Conservation (phyloP, 2,797 vertebrate species). For the Syngnathus acus region DNA sequence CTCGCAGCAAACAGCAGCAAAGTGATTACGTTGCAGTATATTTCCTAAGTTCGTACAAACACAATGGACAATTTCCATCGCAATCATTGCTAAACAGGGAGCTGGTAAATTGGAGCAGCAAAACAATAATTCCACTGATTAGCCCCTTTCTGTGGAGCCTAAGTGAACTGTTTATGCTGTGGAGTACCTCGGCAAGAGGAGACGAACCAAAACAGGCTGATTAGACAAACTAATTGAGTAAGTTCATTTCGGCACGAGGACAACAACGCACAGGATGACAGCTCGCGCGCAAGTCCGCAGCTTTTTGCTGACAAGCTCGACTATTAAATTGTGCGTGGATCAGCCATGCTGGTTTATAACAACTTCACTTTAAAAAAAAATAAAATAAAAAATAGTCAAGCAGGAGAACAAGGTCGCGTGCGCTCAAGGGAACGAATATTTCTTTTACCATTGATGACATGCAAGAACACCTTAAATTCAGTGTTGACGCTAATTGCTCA, state of each 20-base stretch:
- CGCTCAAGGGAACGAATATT: neutral
- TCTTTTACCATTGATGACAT: neutral
- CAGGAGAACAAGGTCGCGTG: neutral
- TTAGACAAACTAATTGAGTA: slow-evolving; percentile 99
- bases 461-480: neutral
- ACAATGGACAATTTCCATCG: slow-evolving; percentile 92
- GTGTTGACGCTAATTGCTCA: neutral
- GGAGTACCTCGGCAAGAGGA: slow-evolving; percentile 99
- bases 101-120: slow-evolving; percentile 99
- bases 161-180: slow-evolving; percentile 99
- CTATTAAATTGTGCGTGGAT: slow-evolving; percentile 61
- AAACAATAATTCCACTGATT: slow-evolving; percentile 99
- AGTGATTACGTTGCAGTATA: slow-evolving; percentile 72
- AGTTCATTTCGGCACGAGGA: slow-evolving; percentile 98
- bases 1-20: slow-evolving; percentile 54
- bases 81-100: slow-evolving; percentile 98
- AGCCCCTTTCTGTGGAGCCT: slow-evolving; percentile 99
- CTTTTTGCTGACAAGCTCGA: slow-evolving; percentile 82
- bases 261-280: slow-evolving; percentile 88
- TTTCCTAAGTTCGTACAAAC: slow-evolving; percentile 68
- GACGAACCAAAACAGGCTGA: slow-evolving; percentile 99
- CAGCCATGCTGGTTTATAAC: slow-evolving; percentile 23
- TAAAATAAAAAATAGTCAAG: neutral
- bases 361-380: slow-evolving; percentile 17
- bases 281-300: slow-evolving; percentile 89